Percentiles rank a stretch among this genome's conserved stretches.
Evolutionary conservation across 1,140 invertebrate genomes (phyloP).

Genomic region (Ips nitidus): DNA sequence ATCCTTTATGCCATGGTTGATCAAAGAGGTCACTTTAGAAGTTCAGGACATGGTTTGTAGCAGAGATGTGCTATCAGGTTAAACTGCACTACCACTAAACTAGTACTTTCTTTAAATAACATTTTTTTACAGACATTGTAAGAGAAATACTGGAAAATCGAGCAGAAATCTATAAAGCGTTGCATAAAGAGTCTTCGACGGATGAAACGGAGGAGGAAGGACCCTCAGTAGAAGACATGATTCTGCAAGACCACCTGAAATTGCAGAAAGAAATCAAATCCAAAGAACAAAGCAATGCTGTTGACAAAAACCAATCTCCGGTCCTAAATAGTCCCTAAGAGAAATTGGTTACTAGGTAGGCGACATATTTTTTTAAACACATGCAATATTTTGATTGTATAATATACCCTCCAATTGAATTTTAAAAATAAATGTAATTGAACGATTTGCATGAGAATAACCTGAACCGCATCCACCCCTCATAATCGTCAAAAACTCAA

Average conservation of each 20-base stretch:
- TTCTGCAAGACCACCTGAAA: constrained; percentile 46
- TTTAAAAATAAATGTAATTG: background rate
- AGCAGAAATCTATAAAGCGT: constrained; percentile 60
- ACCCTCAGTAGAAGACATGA: constrained; percentile 44
- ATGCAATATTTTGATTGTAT: no score
- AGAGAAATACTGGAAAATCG: constrained; percentile 72
- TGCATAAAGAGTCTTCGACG: constrained; percentile 52
- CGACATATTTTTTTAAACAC: no score
- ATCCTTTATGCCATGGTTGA: constrained; percentile 85
- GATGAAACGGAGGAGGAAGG: constrained; percentile 44
- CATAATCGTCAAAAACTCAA: background rate
- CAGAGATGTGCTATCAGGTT: constrained; percentile 74
- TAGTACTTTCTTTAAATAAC: background rate
- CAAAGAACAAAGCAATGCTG: constrained; percentile 2
- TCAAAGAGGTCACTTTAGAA: constrained; percentile 77
- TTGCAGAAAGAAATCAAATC: constrained; percentile 45
- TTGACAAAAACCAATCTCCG: background rate
- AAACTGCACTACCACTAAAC: background rate
- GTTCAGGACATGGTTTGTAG: constrained; percentile 77
- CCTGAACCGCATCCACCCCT: background rate
- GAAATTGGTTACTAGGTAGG: no score
- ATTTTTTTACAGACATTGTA: constrained; percentile 63
- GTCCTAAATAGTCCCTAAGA: background rate
- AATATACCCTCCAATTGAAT: no score
- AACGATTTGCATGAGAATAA: constrained; percentile 15